phyloP scores from a whole-genome alignment of 2,888 invertebrate species.

The Prosapia bicincta region DNA sequence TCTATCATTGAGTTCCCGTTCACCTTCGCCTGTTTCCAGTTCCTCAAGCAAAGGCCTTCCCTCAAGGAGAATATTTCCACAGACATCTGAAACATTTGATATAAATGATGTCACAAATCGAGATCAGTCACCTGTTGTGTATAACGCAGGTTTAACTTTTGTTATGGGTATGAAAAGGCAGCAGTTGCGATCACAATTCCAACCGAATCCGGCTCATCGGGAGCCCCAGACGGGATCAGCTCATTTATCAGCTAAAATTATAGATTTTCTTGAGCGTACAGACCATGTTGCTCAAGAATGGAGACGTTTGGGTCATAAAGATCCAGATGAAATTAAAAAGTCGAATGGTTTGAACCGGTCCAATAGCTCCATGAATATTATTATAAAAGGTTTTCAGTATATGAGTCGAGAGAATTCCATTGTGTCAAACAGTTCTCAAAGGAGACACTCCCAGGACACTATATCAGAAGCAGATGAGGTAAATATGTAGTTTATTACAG shows the following conservation, averaged over 20 bases:
- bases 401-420: conserved; percentile 40
- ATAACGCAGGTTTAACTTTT: not conserved
- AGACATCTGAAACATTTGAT: not conserved
- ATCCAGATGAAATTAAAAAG: conserved; percentile 9
- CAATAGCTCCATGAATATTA: conserved; percentile 74
- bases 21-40: conserved; percentile 16
- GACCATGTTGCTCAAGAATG: conserved; percentile 89
- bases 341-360: conserved; percentile 12
- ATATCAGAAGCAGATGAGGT: conserved; percentile 37
- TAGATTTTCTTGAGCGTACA: conserved; percentile 74
- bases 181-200: not conserved
- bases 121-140: not conserved
- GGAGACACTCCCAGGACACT: conserved; percentile 8
- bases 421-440: not conserved
- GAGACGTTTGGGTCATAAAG: conserved; percentile 58
- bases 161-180: conserved; percentile 21
- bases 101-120: not conserved
- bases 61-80: not conserved
- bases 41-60: conserved; percentile 10
- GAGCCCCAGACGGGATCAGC: conserved; percentile 12
- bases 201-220: not conserved
- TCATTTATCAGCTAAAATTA: conserved; percentile 56
- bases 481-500: too few species aligned
- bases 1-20: conserved; percentile 14
- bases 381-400: conserved; percentile 77